A percentile compares a stretch with the other conserved stretches of the same genome.
phyloP scores from a whole-genome alignment of 2,888 invertebrate genomes.

The Dorcus parallelipipedus region DNA sequence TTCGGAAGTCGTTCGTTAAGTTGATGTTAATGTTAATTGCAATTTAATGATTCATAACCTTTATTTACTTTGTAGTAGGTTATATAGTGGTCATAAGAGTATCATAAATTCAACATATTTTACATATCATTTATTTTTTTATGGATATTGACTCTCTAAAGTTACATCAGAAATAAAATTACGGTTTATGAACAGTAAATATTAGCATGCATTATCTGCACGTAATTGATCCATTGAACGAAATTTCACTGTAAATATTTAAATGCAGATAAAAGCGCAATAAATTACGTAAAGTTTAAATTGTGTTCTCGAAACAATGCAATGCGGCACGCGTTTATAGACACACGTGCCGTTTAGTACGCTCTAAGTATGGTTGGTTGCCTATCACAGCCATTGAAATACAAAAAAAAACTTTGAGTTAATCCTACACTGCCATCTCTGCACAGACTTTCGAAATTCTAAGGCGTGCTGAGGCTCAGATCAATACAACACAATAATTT shows the following conservation, averaged over 20 bases:
- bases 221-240: background rate
- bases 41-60: slow-evolving; percentile 33
- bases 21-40: slow-evolving; percentile 32
- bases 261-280: background rate
- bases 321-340: no score
- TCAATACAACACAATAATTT: no score
- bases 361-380: no score
- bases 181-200: slow-evolving; percentile 15
- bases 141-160: slow-evolving; percentile 14
- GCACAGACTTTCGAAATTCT: no score
- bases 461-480: no score
- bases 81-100: slow-evolving; percentile 24
- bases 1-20: slow-evolving; percentile 33
- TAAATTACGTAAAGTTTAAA: background rate
- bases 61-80: slow-evolving; percentile 31
- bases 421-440: no score
- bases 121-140: slow-evolving; percentile 24
- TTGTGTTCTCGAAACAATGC: no score
- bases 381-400: no score
- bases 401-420: no score
- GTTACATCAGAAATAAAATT: slow-evolving; percentile 14
- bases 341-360: no score
- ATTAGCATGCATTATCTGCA: slow-evolving; percentile 1
- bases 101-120: slow-evolving; percentile 27
- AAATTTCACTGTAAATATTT: background rate